Percentiles rank a stretch among this genome's conserved stretches.
Conservation (phyloP, 2,113 vertebrate genomes). For the Anarrhichthys ocellatus region DNA sequence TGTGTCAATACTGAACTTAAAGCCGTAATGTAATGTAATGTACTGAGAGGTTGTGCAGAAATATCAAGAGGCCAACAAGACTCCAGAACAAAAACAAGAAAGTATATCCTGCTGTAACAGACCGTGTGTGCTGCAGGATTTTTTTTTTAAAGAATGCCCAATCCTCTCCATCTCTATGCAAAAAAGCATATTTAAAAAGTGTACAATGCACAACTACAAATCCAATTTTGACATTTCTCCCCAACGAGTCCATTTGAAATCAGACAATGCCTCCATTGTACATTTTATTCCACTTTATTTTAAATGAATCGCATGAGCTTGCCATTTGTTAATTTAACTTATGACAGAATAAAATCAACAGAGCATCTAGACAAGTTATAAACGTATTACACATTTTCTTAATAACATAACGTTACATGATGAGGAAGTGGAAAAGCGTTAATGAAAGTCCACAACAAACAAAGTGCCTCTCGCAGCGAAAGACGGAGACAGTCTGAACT, state of each 20-base stretch:
- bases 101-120: neutral
- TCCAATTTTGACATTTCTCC: neutral
- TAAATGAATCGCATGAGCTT: neutral
- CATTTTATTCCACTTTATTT: slow-evolving; percentile 6
- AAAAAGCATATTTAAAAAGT: neutral
- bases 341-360: neutral
- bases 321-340: neutral
- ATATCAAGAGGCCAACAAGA: neutral
- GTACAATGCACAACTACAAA: neutral
- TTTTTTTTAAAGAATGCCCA: neutral
- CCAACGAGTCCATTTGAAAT: neutral
- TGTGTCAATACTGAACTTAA: slow-evolving; percentile 14
- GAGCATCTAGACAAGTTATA: neutral
- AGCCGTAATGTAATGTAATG: no score
- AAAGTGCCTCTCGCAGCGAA: slow-evolving; percentile 2
- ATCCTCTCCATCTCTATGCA: neutral
- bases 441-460: slow-evolving; percentile 25
- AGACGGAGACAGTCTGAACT: slow-evolving; percentile 28
- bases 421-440: slow-evolving; percentile 10
- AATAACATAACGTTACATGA: neutral
- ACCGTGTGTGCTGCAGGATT: neutral
- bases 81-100: neutral
- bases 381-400: neutral
- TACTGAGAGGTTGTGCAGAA: neutral
- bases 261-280: neutral